phyloP scores from a whole-genome alignment of 2,797 vertebrate species.

The Hirundo rustica region DNA sequence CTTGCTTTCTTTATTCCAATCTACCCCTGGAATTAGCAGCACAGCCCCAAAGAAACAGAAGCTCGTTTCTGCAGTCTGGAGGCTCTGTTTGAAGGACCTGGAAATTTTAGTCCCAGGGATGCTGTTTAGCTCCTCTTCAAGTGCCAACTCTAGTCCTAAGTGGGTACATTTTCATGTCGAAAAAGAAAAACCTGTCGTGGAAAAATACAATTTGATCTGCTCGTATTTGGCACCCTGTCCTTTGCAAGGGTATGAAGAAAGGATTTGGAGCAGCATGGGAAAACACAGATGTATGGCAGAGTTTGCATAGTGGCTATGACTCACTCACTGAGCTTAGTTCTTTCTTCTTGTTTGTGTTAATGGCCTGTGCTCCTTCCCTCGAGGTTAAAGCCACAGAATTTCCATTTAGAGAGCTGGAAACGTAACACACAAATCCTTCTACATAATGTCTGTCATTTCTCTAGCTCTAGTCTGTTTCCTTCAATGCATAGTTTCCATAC shows the following conservation, averaged over 20 bases:
- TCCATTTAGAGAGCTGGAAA: not conserved
- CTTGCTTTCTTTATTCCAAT: slow-evolving; percentile 1
- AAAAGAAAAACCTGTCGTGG: not conserved
- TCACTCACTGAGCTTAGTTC: slow-evolving; percentile 17
- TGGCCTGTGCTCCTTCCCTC: not conserved
- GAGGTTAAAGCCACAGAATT: not conserved
- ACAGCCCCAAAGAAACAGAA: not conserved
- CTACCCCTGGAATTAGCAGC: not conserved
- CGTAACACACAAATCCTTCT: not conserved
- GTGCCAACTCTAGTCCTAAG: not conserved
- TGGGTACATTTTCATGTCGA: not conserved
- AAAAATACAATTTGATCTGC: slow-evolving; percentile 15
- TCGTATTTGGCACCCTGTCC: slow-evolving; percentile 29
- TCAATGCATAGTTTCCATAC: not conserved
- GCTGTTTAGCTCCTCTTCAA: not conserved
- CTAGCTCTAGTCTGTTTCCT: not conserved
- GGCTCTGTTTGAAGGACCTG: not conserved
- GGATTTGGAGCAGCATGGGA: slow-evolving; percentile 31
- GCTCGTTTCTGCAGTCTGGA: not conserved
- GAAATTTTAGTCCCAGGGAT: not conserved
- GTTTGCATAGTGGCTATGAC: not conserved
- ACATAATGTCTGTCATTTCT: not conserved
- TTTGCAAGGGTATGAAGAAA: slow-evolving; percentile 9
- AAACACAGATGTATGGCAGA: slow-evolving; percentile 8
- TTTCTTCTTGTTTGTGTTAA: slow-evolving; percentile 2